These are phyloP conservation scores for Colistium nudipinnis DNA, from an alignment of 2,113 vertebrate genomes.

Conservation along the genomic window DNA sequence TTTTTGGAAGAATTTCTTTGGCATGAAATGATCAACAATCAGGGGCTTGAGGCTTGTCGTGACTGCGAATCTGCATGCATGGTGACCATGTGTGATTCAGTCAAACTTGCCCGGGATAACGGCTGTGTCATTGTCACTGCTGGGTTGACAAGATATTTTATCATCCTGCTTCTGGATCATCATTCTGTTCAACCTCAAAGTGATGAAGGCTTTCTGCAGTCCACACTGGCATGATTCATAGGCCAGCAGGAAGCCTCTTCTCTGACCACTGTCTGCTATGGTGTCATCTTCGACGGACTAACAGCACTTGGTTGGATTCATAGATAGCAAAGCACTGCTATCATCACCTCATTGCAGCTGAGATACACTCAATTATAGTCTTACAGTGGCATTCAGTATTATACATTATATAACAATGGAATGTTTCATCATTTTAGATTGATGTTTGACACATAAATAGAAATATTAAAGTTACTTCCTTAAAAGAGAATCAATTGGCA, in stretches of 20 bases:
- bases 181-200: constrained; percentile 23
- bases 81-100: constrained; percentile 35
- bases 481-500: too few relatives aligned
- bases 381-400: too few relatives aligned
- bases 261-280: constrained; percentile 38
- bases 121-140: constrained; percentile 28
- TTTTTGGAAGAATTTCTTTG: too few relatives aligned
- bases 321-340: constrained; percentile 4
- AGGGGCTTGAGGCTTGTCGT: too few relatives aligned
- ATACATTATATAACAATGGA: too few relatives aligned
- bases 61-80: constrained; percentile 17
- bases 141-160: constrained; percentile 44
- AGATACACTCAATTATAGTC: not conserved
- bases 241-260: constrained; percentile 42
- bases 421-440: too few relatives aligned
- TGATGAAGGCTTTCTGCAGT: constrained; percentile 34
- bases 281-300: constrained; percentile 41
- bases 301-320: constrained; percentile 9
- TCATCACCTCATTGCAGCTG: not conserved
- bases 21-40: too few relatives aligned
- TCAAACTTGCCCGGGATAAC: too few relatives aligned
- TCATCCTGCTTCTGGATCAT: constrained; percentile 55
- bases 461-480: too few relatives aligned
- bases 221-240: constrained; percentile 63
- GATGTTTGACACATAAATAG: too few relatives aligned